Evolutionary conservation across 1,140 invertebrate species (phyloP).

Genomic region (Musca domestica): DNA sequence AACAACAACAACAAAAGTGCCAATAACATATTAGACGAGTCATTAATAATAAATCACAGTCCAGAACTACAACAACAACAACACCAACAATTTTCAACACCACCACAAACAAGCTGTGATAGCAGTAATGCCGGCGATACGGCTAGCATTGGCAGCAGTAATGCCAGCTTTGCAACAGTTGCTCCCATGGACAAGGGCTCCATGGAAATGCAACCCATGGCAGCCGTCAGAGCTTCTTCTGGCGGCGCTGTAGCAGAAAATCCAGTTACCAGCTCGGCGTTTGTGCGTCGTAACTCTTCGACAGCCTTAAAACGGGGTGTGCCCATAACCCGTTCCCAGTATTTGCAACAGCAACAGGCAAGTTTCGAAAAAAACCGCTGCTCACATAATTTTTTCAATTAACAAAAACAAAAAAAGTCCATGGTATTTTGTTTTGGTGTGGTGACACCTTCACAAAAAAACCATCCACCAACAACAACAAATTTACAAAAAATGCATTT

Average conservation of each 20-base stretch:
- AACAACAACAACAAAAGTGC: conserved; percentile 3
- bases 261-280: not conserved
- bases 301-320: conserved; percentile 35
- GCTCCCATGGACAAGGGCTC: not conserved
- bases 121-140: conserved; percentile 27
- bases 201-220: too few species aligned
- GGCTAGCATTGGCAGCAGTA: not conserved
- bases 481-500: not conserved
- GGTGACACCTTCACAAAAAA: too few species aligned
- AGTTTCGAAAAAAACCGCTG: conserved; percentile 25
- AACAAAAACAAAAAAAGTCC: not conserved
- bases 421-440: not conserved
- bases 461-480: too few species aligned
- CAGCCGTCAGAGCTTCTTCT: not conserved
- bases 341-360: conserved; percentile 53
- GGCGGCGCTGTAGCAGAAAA: not conserved
- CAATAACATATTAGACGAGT: not conserved
- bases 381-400: not conserved
- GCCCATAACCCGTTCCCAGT: conserved; percentile 42
- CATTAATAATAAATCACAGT: too few species aligned
- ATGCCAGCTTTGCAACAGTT: conserved; percentile 1
- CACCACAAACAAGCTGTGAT: not conserved
- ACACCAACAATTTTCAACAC: conserved; percentile 24
- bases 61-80: conserved; percentile 31
- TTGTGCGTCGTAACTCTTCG: conserved; percentile 21